These are phyloP conservation scores for Chironomus tepperi DNA, from an alignment of 1,140 invertebrate genomes.

Conservation along the genomic window DNA sequence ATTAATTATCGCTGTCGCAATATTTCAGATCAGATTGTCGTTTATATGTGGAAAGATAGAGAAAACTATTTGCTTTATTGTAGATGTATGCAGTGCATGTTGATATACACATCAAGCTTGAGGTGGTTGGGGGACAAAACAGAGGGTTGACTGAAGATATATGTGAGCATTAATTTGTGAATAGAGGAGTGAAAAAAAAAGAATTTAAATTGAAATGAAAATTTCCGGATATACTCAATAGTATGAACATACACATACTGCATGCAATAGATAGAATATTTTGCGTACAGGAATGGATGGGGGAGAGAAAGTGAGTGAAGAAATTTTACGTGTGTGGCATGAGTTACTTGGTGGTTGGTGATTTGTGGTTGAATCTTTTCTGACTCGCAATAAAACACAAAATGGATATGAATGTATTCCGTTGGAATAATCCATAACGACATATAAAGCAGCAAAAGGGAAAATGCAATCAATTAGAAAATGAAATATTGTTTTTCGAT, in stretches of 20 bases:
- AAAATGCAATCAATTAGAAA: slow-evolving; percentile 21
- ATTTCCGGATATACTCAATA: not conserved
- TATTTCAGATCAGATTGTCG: slow-evolving; percentile 12
- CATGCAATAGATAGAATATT: not conserved
- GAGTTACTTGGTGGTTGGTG: not conserved
- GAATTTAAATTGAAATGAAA: not conserved
- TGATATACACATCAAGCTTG: not conserved
- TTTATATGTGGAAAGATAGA: not conserved
- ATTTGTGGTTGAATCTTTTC: not conserved
- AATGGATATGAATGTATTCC: not conserved
- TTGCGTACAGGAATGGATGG: not conserved
- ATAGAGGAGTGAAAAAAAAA: not conserved
- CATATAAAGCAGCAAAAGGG: not conserved
- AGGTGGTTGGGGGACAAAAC: too few relatives aligned
- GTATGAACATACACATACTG: not conserved
- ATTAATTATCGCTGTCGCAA: slow-evolving; percentile 13
- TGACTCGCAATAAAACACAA: not conserved
- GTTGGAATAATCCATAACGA: not conserved
- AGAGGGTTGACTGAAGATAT: not conserved
- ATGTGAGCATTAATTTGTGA: slow-evolving; percentile 5
- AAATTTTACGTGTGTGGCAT: not conserved
- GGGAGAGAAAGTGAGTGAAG: too few relatives aligned
- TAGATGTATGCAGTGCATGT: not conserved
- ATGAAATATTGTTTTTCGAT: slow-evolving; percentile 23
- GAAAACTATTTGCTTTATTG: not conserved